These are phyloP conservation scores for Eucera pruinosa DNA, from an alignment of 2,888 invertebrate species.

Conservation along the genomic window DNA sequence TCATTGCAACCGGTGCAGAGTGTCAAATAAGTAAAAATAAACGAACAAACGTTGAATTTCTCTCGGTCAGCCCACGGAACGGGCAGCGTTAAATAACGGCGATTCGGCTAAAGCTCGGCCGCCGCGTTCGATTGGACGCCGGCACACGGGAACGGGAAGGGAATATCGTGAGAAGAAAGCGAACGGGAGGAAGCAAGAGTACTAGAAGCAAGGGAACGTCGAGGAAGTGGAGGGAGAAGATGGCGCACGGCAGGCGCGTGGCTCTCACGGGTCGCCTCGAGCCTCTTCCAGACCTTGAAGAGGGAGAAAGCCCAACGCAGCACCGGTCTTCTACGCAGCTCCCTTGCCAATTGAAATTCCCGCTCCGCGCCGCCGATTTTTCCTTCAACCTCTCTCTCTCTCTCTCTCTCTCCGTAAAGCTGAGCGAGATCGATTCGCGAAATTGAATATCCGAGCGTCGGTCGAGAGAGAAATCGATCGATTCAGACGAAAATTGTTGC, in stretches of 20 bases:
- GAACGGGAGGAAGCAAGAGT: conserved; percentile 46
- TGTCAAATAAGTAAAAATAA: too few relatives aligned
- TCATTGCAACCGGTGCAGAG: too few relatives aligned
- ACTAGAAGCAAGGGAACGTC: conserved; percentile 26
- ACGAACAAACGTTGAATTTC: too few relatives aligned
- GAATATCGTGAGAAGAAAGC: conserved; percentile 50
- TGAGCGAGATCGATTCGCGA: not conserved
- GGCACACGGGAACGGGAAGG: conserved; percentile 42
- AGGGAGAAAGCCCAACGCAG: conserved; percentile 38
- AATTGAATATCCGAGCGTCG: not conserved
- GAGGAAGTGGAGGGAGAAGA: conserved; percentile 65
- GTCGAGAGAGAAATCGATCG: not conserved
- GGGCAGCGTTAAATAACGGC: too few relatives aligned
- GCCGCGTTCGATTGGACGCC: conserved; percentile 29
- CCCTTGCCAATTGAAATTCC: too few relatives aligned
- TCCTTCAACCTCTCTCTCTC: too few relatives aligned
- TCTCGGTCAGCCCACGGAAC: too few relatives aligned
- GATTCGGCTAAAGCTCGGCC: conserved; percentile 20
- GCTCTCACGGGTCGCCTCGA: conserved; percentile 80
- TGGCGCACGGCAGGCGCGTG: conserved; percentile 82
- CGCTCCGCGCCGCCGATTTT: conserved; percentile 18
- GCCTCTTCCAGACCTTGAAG: conserved; percentile 61
- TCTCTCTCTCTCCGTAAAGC: not conserved
- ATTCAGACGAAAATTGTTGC: not conserved
- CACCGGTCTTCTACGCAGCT: too few relatives aligned